phyloP scores from a whole-genome alignment of 2,113 vertebrate genomes.

The Empidonax traillii region DNA sequence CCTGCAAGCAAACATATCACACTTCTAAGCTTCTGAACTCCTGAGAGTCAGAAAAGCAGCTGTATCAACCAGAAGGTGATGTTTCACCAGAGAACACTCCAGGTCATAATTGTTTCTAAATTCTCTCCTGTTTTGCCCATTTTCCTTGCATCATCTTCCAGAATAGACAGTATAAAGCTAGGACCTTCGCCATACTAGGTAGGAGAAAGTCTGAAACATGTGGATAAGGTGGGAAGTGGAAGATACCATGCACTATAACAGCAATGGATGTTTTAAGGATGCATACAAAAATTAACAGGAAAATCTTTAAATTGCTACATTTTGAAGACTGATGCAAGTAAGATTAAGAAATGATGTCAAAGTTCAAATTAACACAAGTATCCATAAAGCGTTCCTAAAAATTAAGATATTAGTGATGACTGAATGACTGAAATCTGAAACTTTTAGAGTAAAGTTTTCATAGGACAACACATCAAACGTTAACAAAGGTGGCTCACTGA shows the following conservation, averaged over 20 bases:
- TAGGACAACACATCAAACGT: not conserved
- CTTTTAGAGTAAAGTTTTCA: not conserved
- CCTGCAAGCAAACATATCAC: not conserved
- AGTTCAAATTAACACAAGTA: not conserved
- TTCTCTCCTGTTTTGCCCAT: not conserved
- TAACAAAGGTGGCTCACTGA: not conserved
- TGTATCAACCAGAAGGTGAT: not conserved
- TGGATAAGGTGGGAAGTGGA: not conserved
- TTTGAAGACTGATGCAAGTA: not conserved
- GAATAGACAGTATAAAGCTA: accelerated
- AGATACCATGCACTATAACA: accelerated
- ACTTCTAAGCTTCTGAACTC: not conserved
- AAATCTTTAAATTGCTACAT: not conserved
- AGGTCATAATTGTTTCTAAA: not conserved
- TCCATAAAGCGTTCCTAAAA: not conserved
- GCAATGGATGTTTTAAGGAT: not conserved
- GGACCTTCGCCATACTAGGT: not conserved
- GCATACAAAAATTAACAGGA: accelerated
- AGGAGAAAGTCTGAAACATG: not conserved
- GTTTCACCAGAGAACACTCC: not conserved
- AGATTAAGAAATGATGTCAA: not conserved
- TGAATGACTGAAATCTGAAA: not conserved
- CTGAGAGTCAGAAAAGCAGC: not conserved
- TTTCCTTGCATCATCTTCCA: not conserved
- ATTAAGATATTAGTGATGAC: not conserved